Conservation (phyloP, 2,113 vertebrate genomes). For the Aramus guarauna region DNA sequence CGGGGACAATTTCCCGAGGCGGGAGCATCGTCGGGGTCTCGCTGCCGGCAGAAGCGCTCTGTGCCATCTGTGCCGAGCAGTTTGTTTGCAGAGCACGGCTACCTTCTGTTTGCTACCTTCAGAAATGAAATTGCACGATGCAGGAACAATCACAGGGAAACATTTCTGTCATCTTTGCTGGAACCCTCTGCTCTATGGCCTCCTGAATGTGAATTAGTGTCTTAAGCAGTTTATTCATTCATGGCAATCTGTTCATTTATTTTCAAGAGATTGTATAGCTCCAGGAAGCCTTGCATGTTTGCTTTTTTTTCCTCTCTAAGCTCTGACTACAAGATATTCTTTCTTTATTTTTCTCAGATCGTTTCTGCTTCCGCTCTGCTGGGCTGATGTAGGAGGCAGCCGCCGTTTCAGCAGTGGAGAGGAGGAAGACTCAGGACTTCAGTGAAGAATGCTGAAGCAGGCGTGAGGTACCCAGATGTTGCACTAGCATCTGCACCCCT, state of each 20-base stretch:
- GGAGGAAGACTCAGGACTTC: not conserved
- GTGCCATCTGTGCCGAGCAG: not conserved
- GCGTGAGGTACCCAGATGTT: not conserved
- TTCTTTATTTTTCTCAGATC: not conserved
- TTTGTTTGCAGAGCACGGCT: slow-evolving; percentile 20
- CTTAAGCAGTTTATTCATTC: slow-evolving; percentile 53
- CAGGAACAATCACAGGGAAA: not conserved
- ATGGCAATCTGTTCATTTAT: slow-evolving; percentile 57
- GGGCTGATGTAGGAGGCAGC: not conserved
- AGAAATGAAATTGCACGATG: not conserved
- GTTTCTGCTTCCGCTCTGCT: not conserved
- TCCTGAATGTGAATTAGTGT: slow-evolving; percentile 47
- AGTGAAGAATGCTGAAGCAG: rapidly evolving
- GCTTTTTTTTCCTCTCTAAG: not conserved
- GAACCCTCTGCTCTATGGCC: not conserved
- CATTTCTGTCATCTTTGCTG: not conserved
- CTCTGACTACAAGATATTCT: not conserved
- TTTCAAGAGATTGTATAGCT: slow-evolving; percentile 16
- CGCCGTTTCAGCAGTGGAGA: not conserved
- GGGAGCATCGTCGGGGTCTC: rapidly evolving
- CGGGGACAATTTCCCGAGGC: rapidly evolving
- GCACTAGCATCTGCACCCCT: not conserved
- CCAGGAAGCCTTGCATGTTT: not conserved
- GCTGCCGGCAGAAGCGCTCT: rapidly evolving
- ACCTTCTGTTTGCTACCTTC: slow-evolving; percentile 25